Base-by-base conservation (phyloP, 2,797 vertebrate species). In the Pempheris klunzingeri region DNA sequence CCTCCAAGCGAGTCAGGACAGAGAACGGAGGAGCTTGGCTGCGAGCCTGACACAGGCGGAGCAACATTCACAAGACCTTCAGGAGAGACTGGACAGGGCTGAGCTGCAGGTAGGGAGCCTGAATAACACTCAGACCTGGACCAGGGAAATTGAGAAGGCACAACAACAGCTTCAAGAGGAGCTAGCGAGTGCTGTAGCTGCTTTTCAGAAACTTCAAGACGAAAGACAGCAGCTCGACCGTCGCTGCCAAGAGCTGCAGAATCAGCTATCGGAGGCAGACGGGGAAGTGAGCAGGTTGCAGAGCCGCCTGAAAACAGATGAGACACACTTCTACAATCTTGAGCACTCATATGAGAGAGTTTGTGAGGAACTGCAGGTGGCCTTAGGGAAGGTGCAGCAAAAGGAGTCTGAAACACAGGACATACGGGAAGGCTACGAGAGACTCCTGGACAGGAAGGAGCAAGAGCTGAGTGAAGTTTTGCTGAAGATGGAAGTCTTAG, bases 1-100 rank as follows among this genome's bases (percentile, higher is more conserved):
- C 22, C 88, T 99, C 71, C 94, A 98, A 78, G 96, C 95, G 17
- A 98, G 96, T 92, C 97, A 97, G 0, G 97, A 97, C 73, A 93
- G 95, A 77, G 97, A 99, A 39, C 96, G 97, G 84, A 96, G 92
- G 88, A 95, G 92, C 43, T 87, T 98, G 50, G 77, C 95, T 43
- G 92, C 90, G 39, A 96, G 93, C 72, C 92, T 98, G 59, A 95
- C 94, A 10, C 95, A 97, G 78, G 94, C 95, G 0, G 97, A 99
- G 71, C 94, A 95, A 61, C 96, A 90, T 54, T 94, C 94, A n/a
- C 92, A 92, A 0, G 95, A 97, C 63, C 96, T 97, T 0, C 96
- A 97, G 86, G 94, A 96, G 75, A 94, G 93, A 87, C 93, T 98
- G 43, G 94, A 95, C 67, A 91, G 82, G 6, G 95, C 93, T 0